phyloP scores from a whole-genome alignment of 2,888 invertebrate species.

The Harmothoe impar region DNA sequence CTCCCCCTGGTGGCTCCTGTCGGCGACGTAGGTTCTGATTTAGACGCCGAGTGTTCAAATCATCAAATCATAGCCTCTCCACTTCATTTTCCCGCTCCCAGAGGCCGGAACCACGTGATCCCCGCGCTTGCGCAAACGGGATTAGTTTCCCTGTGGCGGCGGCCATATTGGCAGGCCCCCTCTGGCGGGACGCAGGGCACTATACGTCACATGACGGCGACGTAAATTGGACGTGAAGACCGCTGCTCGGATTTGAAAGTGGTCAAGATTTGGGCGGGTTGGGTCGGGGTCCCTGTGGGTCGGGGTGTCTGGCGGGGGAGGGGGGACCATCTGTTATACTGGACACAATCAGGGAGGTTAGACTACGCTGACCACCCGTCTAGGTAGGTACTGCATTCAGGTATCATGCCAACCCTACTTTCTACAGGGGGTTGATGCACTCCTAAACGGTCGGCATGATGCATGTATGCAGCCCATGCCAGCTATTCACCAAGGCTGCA shows the following conservation, averaged over 20 bases:
- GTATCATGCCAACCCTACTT: too few species aligned
- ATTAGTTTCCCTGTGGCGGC: constrained; percentile 40
- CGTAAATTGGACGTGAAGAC: constrained; percentile 43
- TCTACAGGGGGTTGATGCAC: too few species aligned
- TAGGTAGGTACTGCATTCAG: too few species aligned
- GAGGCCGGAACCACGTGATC: background rate
- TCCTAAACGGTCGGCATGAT: too few species aligned
- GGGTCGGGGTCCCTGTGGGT: background rate
- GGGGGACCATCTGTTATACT: background rate
- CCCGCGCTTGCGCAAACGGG: background rate
- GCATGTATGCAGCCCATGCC: too few species aligned
- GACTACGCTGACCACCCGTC: background rate
- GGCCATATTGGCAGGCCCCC: constrained; percentile 41
- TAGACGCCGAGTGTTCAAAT: constrained; percentile 9
- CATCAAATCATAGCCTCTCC: background rate
- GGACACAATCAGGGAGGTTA: constrained; percentile 31
- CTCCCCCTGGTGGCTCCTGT: background rate
- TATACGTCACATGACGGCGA: background rate
- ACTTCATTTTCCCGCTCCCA: constrained; percentile 52
- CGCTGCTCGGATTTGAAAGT: constrained; percentile 38
- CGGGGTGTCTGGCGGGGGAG: background rate
- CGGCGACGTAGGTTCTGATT: constrained; percentile 51
- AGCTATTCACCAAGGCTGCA: too few species aligned
- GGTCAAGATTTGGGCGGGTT: constrained; percentile 34
- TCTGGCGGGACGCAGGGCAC: constrained; percentile 32